These are phyloP conservation scores for Leuciscus idus DNA, from an alignment of 2,113 vertebrate genomes.

Conservation along the genomic window DNA sequence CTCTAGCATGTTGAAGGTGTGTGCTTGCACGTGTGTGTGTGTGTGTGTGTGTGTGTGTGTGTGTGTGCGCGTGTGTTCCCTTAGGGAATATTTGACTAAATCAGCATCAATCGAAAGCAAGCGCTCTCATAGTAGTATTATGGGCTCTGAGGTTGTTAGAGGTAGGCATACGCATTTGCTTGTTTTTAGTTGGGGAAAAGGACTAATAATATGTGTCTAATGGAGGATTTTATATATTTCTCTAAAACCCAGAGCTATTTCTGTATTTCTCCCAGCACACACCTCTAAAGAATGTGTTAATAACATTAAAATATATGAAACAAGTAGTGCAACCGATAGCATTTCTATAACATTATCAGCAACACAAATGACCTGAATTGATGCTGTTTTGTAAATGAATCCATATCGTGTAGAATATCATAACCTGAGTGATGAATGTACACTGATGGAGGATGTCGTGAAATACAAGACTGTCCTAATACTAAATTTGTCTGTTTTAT, in stretches of 20 bases:
- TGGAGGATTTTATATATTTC: constrained; percentile 16
- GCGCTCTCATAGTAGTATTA: constrained; percentile 5
- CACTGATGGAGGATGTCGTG: not conserved
- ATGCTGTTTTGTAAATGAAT: not conserved
- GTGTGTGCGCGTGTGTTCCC: not conserved
- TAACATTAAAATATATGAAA: not conserved
- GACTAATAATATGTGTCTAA: constrained; percentile 15
- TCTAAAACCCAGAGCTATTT: constrained; percentile 6
- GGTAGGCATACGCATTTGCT: not conserved
- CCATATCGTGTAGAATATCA: not conserved
- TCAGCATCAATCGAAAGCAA: constrained; percentile 22
- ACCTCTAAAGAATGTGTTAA: not conserved
- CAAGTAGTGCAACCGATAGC: not conserved
- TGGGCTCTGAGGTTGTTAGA: constrained; percentile 1
- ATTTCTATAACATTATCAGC: not conserved
- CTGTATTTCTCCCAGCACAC: constrained; percentile 20
- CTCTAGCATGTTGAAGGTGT: constrained; percentile 23
- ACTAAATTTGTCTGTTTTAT: not conserved
- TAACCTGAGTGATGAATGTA: constrained; percentile 3
- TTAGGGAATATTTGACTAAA: constrained; percentile 29
- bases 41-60: not conserved
- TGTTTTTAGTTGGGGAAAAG: constrained; percentile 10
- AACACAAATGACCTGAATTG: not conserved
- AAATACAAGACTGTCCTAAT: not conserved
- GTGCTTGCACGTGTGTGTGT: constrained; percentile 2